Conservation (phyloP, 1,140 invertebrate genomes). For the Drosophila albomicans region DNA sequence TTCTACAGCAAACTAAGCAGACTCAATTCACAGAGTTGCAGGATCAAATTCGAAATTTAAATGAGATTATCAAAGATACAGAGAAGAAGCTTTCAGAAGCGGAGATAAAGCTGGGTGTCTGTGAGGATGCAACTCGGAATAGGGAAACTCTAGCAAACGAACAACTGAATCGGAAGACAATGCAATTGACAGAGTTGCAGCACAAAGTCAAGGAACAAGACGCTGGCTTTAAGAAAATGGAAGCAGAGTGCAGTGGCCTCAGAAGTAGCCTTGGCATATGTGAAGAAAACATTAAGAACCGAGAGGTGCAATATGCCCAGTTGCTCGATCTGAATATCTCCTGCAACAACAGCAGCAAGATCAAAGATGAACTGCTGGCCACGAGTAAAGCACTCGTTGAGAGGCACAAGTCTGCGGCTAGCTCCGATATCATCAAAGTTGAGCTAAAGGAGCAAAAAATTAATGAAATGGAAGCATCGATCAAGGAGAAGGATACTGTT, state of each 20-base stretch:
- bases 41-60: conserved; percentile 8
- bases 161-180: conserved; percentile 5
- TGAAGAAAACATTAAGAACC: background rate
- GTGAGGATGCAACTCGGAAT: conserved; percentile 11
- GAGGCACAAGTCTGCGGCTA: background rate
- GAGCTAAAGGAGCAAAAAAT: conserved; percentile 20
- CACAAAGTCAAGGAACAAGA: background rate
- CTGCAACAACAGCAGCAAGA: conserved; percentile 15
- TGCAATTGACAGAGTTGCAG: conserved; percentile 11
- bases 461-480: background rate
- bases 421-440: background rate
- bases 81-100: background rate
- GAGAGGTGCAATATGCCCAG: conserved; percentile 13
- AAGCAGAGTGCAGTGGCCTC: background rate
- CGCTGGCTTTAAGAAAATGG: conserved; percentile 1
- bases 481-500: background rate
- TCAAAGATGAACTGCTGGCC: conserved; percentile 19
- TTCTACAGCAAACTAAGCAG: conserved; percentile 27
- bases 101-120: conserved; percentile 14
- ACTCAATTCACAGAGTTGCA: conserved; percentile 1
- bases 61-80: background rate
- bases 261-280: background rate
- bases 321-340: conserved; percentile 16
- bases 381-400: conserved; percentile 24
- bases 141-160: conserved; percentile 9